Percentiles rank a stretch among this genome's conserved stretches.
phyloP scores from a whole-genome alignment of 2,113 vertebrate genomes.

The Chloebia gouldiae region DNA sequence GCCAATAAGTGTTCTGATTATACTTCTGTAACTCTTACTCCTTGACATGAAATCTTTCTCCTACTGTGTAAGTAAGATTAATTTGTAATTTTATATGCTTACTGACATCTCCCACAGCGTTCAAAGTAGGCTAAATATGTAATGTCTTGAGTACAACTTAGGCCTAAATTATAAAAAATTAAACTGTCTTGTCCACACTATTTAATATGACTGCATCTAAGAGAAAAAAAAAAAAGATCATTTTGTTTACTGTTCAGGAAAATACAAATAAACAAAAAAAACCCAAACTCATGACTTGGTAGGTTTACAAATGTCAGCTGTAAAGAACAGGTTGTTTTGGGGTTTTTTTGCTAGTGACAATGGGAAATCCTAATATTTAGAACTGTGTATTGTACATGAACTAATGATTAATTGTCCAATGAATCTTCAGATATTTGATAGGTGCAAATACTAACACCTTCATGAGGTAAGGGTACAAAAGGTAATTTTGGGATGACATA shows the following conservation, averaged over 20 bases:
- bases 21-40: slow-evolving; percentile 22
- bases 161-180: neutral
- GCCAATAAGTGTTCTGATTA: neutral
- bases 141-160: neutral
- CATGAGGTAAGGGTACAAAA: neutral
- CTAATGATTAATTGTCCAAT: neutral
- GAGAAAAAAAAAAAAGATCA: neutral
- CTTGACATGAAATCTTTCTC: slow-evolving; percentile 36
- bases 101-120: neutral
- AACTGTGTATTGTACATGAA: neutral
- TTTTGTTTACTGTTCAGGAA: neutral
- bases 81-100: slow-evolving; percentile 37
- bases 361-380: neutral
- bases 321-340: neutral
- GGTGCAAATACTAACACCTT: neutral
- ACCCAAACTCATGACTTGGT: neutral
- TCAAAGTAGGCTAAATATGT: neutral
- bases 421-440: neutral
- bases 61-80: slow-evolving; percentile 29
- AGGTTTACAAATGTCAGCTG: neutral
- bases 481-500: neutral
- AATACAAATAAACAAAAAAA: neutral
- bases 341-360: neutral
- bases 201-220: neutral
- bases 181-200: neutral